A percentile compares a stretch with the other conserved stretches of the same genome.
phyloP scores from a whole-genome alignment of 64 coral and sea anemone species.

The Dendrophyllia cribrosa region DNA sequence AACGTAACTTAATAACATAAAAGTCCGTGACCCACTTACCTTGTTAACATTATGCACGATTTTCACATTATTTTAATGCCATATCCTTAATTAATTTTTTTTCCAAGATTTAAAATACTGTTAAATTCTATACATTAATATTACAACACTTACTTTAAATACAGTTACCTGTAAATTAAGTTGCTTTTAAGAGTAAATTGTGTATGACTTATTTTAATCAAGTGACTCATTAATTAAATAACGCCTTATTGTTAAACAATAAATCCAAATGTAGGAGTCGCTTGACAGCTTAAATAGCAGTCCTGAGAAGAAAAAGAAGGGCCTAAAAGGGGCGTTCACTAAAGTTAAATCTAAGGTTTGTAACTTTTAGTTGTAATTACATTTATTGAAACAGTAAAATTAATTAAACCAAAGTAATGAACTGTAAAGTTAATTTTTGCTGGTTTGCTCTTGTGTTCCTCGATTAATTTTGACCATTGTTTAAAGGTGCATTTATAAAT shows the following conservation, averaged over 20 bases:
- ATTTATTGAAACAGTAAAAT: not conserved
- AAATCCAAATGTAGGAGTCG: conserved; percentile 83
- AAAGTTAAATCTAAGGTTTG: conserved; percentile 96
- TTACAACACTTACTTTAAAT: too few species aligned
- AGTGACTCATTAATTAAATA: not conserved
- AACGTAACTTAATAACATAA: too few species aligned
- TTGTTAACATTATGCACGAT: not conserved
- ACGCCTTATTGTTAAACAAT: conserved; percentile 35
- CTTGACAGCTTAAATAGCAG: conserved; percentile 92
- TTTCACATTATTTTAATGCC: not conserved
- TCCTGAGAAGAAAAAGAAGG: conserved; percentile 98
- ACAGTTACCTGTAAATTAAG: not conserved
- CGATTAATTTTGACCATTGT: too few species aligned
- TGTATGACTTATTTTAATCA: not conserved
- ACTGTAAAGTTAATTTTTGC: too few species aligned
- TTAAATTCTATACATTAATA: too few species aligned
- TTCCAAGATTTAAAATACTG: too few species aligned
- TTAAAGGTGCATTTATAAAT: not conserved
- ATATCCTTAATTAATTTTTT: too few species aligned
- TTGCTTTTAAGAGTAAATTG: not conserved
- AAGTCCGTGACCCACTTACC: too few species aligned
- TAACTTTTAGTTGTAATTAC: conserved; percentile 21
- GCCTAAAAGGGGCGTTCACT: conserved; percentile 88
- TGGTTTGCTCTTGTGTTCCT: too few species aligned
- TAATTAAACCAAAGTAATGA: too few species aligned